These are phyloP conservation scores for Anguilla anguilla DNA, from an alignment of 2,797 vertebrate genomes.

Conservation along the genomic window DNA sequence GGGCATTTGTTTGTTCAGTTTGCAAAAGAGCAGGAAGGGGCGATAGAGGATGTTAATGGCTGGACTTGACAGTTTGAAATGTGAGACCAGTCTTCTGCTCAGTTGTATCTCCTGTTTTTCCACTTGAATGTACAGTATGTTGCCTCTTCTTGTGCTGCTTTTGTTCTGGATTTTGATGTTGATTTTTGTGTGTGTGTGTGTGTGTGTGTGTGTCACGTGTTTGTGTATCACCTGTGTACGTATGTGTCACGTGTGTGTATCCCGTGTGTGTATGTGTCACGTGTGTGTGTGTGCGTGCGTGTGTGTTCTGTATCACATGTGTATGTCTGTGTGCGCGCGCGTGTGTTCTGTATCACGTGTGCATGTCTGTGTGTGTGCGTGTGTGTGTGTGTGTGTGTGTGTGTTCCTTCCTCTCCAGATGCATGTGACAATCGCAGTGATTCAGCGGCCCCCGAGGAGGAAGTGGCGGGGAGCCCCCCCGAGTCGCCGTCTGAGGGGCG, in stretches of 20 bases:
- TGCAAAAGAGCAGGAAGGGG: neutral
- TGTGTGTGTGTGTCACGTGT: conserved; percentile 31
- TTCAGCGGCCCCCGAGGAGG: conserved; percentile 66
- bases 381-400: conserved; percentile 35
- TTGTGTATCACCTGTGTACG: neutral
- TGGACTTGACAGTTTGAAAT: neutral
- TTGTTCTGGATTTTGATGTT: neutral
- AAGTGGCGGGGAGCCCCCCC: conserved; percentile 56
- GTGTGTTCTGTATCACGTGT: too few relatives aligned
- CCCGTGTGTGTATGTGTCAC: too few relatives aligned
- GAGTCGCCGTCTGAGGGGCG: conserved; percentile 68
- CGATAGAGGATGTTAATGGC: neutral
- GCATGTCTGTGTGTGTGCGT: too few relatives aligned
- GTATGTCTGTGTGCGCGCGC: too few relatives aligned
- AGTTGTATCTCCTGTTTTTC: neutral
- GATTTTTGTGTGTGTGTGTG: neutral
- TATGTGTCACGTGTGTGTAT: too few relatives aligned
- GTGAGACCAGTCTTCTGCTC: neutral
- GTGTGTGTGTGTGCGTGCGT: too few relatives aligned
- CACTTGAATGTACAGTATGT: neutral
- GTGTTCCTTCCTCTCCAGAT: conserved; percentile 70
- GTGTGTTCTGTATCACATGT: too few relatives aligned
- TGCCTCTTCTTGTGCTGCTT: neutral
- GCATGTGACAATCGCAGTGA: conserved; percentile 68
- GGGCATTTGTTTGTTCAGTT: neutral